Percentiles rank a stretch among this genome's conserved stretches.
Conservation (phyloP, 2,113 vertebrate genomes). For the Melanocharis versteri region DNA sequence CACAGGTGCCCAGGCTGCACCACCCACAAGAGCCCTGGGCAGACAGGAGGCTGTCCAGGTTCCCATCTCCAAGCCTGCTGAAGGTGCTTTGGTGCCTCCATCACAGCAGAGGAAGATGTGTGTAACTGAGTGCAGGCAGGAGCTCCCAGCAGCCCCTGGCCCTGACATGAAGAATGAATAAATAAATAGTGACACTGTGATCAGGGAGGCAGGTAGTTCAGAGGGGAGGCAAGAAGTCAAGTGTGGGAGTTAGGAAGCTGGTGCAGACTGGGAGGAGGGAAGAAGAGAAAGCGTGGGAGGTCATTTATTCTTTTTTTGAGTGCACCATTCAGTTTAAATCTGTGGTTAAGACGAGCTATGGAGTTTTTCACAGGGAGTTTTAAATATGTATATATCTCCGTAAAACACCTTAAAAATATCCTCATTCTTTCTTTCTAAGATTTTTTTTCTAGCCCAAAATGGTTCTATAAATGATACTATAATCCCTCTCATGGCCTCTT, state of each 20-base stretch:
- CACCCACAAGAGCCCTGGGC: not conserved
- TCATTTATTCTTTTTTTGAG: not conserved
- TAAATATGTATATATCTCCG: not conserved
- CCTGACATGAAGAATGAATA: not conserved
- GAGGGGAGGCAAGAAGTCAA: not conserved
- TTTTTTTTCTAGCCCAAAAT: not conserved
- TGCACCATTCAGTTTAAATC: not conserved
- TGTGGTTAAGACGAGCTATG: not conserved
- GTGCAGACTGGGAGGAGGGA: not conserved
- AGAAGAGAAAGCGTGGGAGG: not conserved
- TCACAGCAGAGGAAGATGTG: not conserved
- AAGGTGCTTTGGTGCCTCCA: not conserved
- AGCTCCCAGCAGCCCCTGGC: not conserved
- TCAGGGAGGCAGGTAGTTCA: not conserved
- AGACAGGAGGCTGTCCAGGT: fast-evolving
- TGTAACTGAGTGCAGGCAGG: not conserved
- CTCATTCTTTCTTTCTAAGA: not conserved
- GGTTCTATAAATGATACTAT: not conserved
- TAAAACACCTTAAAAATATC: fast-evolving
- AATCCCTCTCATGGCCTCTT: not conserved
- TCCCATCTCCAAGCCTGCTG: not conserved
- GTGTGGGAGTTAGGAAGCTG: not conserved
- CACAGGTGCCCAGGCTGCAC: not conserved
- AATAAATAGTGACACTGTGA: not conserved
- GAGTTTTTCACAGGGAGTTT: not conserved